These are phyloP conservation scores for Diabrotica balteata DNA, from an alignment of 2,888 invertebrate species.

Conservation along the genomic window DNA sequence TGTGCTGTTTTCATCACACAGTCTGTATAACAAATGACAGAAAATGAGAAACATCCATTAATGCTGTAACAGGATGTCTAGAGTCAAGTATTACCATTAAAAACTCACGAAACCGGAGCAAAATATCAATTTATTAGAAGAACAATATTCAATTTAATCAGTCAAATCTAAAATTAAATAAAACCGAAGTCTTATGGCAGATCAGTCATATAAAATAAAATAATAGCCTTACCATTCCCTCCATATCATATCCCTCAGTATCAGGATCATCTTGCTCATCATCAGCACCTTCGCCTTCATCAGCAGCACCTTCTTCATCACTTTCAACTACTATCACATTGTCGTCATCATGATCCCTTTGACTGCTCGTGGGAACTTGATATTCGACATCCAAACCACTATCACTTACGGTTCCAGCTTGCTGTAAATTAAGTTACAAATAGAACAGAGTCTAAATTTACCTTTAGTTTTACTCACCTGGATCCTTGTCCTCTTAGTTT, in stretches of 20 bases:
- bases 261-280: conserved; percentile 65
- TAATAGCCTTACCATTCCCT: conserved; percentile 52
- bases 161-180: too few relatives aligned
- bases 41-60: too few relatives aligned
- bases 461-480: conserved; percentile 56
- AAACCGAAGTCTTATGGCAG: neutral
- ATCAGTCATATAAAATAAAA: neutral
- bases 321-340: conserved; percentile 72
- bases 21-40: too few relatives aligned
- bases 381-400: conserved; percentile 75
- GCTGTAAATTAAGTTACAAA: conserved; percentile 35
- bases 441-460: too few relatives aligned
- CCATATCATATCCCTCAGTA: conserved; percentile 66
- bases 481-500: conserved; percentile 64
- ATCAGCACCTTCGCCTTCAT: conserved; percentile 63
- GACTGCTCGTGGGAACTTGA: conserved; percentile 86
- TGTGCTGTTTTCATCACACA: too few relatives aligned
- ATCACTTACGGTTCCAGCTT: conserved; percentile 53
- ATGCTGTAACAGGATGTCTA: too few relatives aligned
- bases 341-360: conserved; percentile 85
- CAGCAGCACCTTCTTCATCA: conserved; percentile 76
- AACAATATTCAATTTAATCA: too few relatives aligned
- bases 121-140: too few relatives aligned
- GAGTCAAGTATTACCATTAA: too few relatives aligned
- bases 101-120: too few relatives aligned